Evolutionary conservation across 2,797 vertebrate genomes (phyloP).

Genomic region (Clarias laeviceps): DNA sequence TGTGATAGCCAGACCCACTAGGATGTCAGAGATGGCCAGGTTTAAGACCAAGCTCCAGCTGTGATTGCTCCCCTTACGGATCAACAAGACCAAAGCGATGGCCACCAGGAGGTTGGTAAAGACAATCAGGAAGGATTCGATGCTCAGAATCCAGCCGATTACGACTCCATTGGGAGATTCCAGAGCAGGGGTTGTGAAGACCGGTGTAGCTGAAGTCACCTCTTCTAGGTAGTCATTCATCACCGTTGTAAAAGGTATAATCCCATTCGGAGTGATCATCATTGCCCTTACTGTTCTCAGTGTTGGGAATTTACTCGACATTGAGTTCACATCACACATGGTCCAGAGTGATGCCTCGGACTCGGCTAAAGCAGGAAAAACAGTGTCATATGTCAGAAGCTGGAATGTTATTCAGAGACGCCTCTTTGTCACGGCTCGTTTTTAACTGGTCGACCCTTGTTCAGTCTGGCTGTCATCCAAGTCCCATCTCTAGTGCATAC

Average conservation of each 20-base stretch:
- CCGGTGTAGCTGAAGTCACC: conserved; percentile 23
- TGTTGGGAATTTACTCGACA: not conserved
- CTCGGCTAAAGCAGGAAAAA: conserved; percentile 25
- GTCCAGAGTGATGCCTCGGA: conserved; percentile 4
- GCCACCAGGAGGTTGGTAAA: conserved; percentile 80
- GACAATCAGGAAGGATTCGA: conserved; percentile 82
- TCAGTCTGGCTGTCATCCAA: conserved; percentile 57
- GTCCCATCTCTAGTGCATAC: conserved; percentile 51
- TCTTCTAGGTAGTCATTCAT: conserved; percentile 15
- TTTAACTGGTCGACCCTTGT: conserved; percentile 52
- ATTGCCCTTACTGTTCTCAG: conserved; percentile 12
- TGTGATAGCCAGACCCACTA: conserved; percentile 82
- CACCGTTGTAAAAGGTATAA: not conserved
- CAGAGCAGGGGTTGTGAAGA: conserved; percentile 18
- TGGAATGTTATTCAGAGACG: conserved; percentile 21
- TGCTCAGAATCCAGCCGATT: conserved; percentile 77
- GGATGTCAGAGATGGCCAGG: conserved; percentile 81
- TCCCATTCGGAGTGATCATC: conserved; percentile 37
- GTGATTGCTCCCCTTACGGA: conserved; percentile 75
- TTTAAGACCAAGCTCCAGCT: conserved; percentile 88
- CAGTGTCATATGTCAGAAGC: conserved; percentile 33
- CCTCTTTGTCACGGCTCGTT: conserved; percentile 23
- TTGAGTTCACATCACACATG: not conserved
- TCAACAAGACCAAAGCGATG: conserved; percentile 72
- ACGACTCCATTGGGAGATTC: conserved; percentile 29